These are phyloP conservation scores for Hypanus sabinus DNA, from an alignment of 2,113 vertebrate genomes.

Conservation along the genomic window DNA sequence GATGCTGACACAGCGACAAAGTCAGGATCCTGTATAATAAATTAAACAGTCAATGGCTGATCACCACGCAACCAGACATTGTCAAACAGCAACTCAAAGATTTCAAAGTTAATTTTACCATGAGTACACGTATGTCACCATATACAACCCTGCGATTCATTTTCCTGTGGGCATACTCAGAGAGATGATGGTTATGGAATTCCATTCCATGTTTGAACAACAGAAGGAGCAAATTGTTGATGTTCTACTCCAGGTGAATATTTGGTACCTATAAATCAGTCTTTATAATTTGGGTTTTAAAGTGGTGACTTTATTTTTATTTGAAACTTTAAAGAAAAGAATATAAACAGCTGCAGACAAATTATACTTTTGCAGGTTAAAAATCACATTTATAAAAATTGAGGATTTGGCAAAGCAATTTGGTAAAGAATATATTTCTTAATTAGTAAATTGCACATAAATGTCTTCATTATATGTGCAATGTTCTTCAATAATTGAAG, in stretches of 20 bases:
- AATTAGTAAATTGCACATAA: not conserved
- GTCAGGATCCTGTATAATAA: conserved; percentile 67
- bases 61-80: conserved; percentile 83
- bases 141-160: too few relatives aligned
- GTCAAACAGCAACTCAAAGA: conserved; percentile 83
- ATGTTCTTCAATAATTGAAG: conserved; percentile 6
- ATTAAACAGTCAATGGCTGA: conserved; percentile 70
- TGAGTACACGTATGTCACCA: too few relatives aligned
- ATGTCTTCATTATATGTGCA: not conserved
- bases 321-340: not conserved
- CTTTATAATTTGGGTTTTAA: not conserved
- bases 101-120: conserved; percentile 57
- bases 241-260: not conserved
- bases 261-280: not conserved
- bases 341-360: not conserved
- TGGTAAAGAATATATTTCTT: not conserved
- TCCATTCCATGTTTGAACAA: conserved; percentile 80
- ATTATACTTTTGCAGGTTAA: not conserved
- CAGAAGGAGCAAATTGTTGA: conserved; percentile 62
- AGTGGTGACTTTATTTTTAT: not conserved
- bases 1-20: conserved; percentile 62
- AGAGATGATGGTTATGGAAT: conserved; percentile 45
- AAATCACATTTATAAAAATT: not conserved
- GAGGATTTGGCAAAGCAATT: not conserved
- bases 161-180: too few relatives aligned